Evolutionary conservation across 2,113 vertebrate genomes (phyloP).

Genomic region (Corydoras sp.): DNA sequence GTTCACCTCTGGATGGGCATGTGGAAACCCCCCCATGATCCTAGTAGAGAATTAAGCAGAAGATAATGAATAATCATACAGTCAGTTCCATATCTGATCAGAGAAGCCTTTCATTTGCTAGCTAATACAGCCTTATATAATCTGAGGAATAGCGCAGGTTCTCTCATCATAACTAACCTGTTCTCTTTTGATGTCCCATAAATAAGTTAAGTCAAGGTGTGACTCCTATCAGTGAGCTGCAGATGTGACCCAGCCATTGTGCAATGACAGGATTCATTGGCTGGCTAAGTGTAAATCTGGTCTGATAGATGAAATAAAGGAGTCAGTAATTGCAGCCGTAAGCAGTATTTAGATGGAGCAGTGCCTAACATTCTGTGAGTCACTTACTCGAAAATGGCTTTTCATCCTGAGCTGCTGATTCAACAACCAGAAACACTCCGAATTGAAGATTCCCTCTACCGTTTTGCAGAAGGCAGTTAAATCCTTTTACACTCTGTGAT

Average conservation of each 20-base stretch:
- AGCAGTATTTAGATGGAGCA: slow-evolving; percentile 16
- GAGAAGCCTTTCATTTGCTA: background rate
- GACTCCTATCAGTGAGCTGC: slow-evolving; percentile 19
- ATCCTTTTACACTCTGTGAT: background rate
- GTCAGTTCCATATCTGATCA: background rate
- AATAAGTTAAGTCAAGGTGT: slow-evolving; percentile 4
- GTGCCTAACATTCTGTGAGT: background rate
- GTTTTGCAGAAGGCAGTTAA: background rate
- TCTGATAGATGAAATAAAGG: slow-evolving; percentile 19
- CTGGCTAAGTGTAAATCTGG: slow-evolving; percentile 8
- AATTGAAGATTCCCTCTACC: background rate
- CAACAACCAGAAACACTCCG: background rate
- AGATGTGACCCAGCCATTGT: slow-evolving; percentile 11
- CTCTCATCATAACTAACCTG: background rate
- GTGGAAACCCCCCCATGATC: no score
- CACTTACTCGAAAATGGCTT: slow-evolving; percentile 1
- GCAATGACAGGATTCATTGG: slow-evolving; percentile 21
- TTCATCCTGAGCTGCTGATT: slow-evolving; percentile 18
- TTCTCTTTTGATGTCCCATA: background rate
- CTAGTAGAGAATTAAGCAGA: no score
- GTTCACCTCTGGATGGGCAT: no score
- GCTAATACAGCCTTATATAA: background rate
- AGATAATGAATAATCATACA: background rate
- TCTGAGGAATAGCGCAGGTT: background rate
- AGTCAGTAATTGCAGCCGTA: slow-evolving; percentile 9